These are phyloP conservation scores for Enteromius anoplus DNA, from an alignment of 2,797 vertebrate species.

Conservation along the genomic window DNA sequence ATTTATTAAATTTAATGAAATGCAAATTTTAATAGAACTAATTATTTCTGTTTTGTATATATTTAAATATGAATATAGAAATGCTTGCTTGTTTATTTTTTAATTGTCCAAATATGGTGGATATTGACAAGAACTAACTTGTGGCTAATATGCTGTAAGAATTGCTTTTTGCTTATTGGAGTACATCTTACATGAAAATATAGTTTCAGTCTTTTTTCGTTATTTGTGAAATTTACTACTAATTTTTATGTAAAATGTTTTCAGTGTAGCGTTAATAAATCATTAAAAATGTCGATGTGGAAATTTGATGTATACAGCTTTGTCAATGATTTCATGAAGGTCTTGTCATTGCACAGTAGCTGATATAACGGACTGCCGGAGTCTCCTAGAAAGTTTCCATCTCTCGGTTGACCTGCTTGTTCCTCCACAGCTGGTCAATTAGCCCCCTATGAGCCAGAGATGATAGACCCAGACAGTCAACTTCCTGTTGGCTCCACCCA, in stretches of 20 bases:
- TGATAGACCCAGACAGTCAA: constrained; percentile 61
- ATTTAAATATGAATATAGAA: too few relatives aligned
- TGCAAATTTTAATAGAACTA: background rate
- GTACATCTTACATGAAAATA: too few relatives aligned
- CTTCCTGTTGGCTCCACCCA: constrained; percentile 45
- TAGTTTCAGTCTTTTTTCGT: background rate
- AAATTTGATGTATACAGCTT: too few relatives aligned
- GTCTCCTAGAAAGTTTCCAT: constrained; percentile 54
- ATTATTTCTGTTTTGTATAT: background rate
- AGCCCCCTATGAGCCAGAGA: constrained; percentile 70
- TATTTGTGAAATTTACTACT: background rate
- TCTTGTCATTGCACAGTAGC: constrained; percentile 13
- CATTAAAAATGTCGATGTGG: background rate
- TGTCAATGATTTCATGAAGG: background rate
- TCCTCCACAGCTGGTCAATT: constrained; percentile 79
- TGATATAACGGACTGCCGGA: background rate
- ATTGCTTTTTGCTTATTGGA: too few relatives aligned
- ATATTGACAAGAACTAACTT: too few relatives aligned
- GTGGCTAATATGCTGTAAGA: too few relatives aligned
- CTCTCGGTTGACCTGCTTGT: constrained; percentile 69
- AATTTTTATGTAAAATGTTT: background rate
- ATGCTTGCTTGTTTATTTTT: background rate
- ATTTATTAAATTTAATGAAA: background rate
- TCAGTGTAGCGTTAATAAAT: background rate
- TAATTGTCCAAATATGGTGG: background rate